Evolutionary conservation across 1,140 invertebrate genomes (phyloP).

Genomic region (Ditylenchus dipsaci): DNA sequence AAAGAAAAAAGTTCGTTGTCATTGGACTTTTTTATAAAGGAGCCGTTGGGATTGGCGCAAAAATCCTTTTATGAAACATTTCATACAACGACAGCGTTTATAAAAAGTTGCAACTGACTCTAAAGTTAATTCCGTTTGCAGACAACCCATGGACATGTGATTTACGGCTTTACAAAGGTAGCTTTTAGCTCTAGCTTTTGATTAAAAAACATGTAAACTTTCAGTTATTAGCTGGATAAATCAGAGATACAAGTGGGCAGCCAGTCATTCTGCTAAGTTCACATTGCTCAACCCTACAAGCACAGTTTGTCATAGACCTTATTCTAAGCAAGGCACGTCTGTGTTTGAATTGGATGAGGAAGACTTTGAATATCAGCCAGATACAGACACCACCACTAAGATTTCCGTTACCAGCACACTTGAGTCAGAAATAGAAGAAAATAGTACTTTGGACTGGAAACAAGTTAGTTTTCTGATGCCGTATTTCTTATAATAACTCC

Average conservation of each 20-base stretch:
- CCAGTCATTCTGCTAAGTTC: conserved; percentile 25
- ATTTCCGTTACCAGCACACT: conserved; percentile 11
- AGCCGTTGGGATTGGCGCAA: no score
- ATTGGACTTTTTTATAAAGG: no score
- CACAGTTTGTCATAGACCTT: conserved; percentile 43
- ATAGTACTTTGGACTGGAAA: conserved; percentile 43
- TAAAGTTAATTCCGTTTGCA: no score
- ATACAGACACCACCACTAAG: conserved; percentile 38
- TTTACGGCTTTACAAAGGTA: conserved; percentile 29
- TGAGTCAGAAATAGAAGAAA: conserved; percentile 21
- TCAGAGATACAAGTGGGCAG: conserved; percentile 35
- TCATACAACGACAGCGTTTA: no score
- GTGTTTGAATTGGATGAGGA: conserved; percentile 34
- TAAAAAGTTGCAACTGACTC: no score
- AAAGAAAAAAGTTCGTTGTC: no score
- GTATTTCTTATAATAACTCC: no score
- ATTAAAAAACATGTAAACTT: conserved; percentile 4
- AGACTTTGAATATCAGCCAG: conserved; percentile 34
- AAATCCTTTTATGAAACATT: no score
- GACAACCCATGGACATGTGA: conserved; percentile 47
- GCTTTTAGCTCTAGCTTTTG: conserved; percentile 19
- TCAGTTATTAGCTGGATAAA: conserved; percentile 30
- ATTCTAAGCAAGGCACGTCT: conserved; percentile 10
- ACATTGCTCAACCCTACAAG: conserved; percentile 25
- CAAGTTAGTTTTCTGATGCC: conserved; percentile 23